A percentile compares a stretch with the other conserved stretches of the same genome.
Conservation (phyloP, 1,140 invertebrate species). For the Streblospio benedicti region DNA sequence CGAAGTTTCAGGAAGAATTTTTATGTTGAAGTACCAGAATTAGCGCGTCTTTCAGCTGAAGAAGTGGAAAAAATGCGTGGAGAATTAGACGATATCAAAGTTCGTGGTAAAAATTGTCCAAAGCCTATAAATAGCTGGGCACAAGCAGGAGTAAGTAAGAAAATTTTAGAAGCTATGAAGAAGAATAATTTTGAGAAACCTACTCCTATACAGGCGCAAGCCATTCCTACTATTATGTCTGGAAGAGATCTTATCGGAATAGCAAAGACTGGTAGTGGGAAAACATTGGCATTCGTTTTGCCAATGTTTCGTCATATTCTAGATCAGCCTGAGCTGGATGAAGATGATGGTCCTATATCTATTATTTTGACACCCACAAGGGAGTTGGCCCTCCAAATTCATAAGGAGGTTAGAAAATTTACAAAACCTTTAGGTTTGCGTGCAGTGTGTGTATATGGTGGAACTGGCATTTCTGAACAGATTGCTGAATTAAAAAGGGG, state of each 20-base stretch:
- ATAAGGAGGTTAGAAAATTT: slow-evolving; percentile 93
- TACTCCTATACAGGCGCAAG: slow-evolving; percentile 96
- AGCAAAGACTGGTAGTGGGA: slow-evolving; percentile 97
- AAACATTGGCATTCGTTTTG: slow-evolving; percentile 94
- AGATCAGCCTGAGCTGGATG: slow-evolving; percentile 84
- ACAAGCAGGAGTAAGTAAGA: slow-evolving; percentile 94
- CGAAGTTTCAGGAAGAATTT: slow-evolving; percentile 87
- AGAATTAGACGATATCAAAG: slow-evolving; percentile 57
- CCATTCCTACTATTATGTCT: slow-evolving; percentile 97
- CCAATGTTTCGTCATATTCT: slow-evolving; percentile 98
- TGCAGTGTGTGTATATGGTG: slow-evolving; percentile 96
- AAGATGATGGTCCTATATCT: slow-evolving; percentile 89
- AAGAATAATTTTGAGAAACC: slow-evolving; percentile 91
- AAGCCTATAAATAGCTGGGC: slow-evolving; percentile 96
- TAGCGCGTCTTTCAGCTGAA: slow-evolving; percentile 79
- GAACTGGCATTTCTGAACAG: slow-evolving; percentile 92
- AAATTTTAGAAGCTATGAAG: slow-evolving; percentile 88
- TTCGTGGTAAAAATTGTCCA: slow-evolving; percentile 73
- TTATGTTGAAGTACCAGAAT: slow-evolving; percentile 88
- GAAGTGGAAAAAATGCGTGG: slow-evolving; percentile 62
- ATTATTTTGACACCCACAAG: slow-evolving; percentile 96
- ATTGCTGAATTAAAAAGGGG: slow-evolving; percentile 97
- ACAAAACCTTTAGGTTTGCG: slow-evolving; percentile 75
- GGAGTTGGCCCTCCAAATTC: slow-evolving; percentile 98
- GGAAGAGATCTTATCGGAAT: slow-evolving; percentile 94